A percentile compares a stretch with the other conserved stretches of the same genome.
These are phyloP conservation scores for Paramuricea clavata DNA, from an alignment of 92 coral and sea anemone genomes.

Conservation along the genomic window DNA sequence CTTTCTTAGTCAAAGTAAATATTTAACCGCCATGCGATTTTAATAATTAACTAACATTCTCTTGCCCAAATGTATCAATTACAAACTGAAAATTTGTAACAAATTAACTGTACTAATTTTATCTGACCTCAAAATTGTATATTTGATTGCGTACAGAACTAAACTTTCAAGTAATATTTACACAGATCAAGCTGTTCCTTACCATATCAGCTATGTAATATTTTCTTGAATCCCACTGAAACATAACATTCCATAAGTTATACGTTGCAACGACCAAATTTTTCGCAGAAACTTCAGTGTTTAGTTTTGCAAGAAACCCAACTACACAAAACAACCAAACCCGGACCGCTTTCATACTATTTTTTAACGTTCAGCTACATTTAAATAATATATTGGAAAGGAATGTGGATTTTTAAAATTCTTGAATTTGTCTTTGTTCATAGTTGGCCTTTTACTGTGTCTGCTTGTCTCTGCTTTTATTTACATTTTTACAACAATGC, in stretches of 20 bases:
- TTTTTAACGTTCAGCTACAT: neutral
- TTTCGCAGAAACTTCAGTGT: conserved; percentile 7
- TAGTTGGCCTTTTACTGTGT: neutral
- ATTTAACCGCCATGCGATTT: neutral
- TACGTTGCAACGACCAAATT: conserved; percentile 83
- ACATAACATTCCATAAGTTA: conserved; percentile 99
- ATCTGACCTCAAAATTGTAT: neutral
- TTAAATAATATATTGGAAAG: neutral
- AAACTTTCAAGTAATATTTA: neutral
- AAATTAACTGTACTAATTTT: neutral
- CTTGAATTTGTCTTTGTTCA: neutral
- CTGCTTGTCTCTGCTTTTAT: too few species aligned
- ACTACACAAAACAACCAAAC: neutral
- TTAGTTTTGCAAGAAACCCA: neutral
- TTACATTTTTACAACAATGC: neutral
- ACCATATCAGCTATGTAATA: conserved; percentile 94
- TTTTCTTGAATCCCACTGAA: conserved; percentile 95
- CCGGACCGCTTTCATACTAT: conserved; percentile 2
- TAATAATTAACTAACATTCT: neutral
- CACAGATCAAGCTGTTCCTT: conserved; percentile 1
- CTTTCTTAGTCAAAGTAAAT: too few species aligned
- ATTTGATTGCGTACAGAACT: neutral
- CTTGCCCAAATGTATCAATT: neutral
- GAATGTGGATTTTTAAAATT: neutral
- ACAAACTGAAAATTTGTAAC: neutral